phyloP scores from a whole-genome alignment of 2,797 vertebrate species.

The Melanotaenia pygmaea region DNA sequence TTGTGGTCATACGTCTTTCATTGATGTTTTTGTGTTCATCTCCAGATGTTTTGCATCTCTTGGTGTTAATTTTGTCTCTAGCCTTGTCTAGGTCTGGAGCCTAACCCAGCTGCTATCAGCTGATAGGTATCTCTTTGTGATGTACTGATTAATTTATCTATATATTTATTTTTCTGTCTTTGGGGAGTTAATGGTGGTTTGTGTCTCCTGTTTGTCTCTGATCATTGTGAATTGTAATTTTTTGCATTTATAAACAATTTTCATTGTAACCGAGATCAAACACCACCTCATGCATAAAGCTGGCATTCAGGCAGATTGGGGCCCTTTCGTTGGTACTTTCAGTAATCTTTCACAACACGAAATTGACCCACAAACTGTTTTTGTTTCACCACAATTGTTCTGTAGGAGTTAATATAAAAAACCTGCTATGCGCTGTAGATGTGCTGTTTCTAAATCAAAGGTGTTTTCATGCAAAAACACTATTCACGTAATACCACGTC shows the following conservation, averaged over 20 bases:
- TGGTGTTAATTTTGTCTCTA: not conserved
- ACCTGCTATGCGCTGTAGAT: not conserved
- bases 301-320: not conserved
- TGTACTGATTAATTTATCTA: too few species aligned
- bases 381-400: not conserved
- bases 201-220: not conserved
- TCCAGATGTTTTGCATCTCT: not conserved
- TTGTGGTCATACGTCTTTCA: not conserved
- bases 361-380: not conserved
- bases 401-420: not conserved
- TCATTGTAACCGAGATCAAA: not conserved
- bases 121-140: too few species aligned
- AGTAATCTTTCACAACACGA: not conserved
- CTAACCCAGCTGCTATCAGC: too few species aligned
- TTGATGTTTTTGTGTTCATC: not conserved
- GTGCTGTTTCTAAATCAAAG: not conserved
- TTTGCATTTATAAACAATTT: not conserved
- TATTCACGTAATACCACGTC: constrained; percentile 13
- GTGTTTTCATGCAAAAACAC: not conserved
- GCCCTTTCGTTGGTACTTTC: not conserved
- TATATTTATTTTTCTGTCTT: too few species aligned
- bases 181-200: too few species aligned
- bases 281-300: not conserved
- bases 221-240: not conserved
- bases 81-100: too few species aligned